Conservation (phyloP, 2,113 vertebrate species). For the Numenius arquata region DNA sequence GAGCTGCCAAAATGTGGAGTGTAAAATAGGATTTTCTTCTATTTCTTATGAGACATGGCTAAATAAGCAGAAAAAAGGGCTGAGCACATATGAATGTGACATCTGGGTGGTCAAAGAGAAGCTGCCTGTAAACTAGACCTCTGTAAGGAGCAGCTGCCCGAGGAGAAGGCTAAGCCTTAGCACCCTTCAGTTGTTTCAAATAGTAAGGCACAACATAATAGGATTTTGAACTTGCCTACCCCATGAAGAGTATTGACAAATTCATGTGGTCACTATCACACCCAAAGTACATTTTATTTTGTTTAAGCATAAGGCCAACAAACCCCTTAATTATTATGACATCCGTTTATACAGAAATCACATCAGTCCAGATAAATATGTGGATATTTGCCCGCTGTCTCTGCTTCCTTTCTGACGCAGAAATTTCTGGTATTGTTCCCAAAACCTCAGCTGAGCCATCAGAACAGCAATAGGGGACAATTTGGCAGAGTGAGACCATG, state of each 20-base stretch:
- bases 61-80: background rate
- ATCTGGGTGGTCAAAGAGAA: constrained; percentile 16
- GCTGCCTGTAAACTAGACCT: background rate
- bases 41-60: background rate
- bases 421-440: background rate
- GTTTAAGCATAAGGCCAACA: background rate
- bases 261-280: background rate
- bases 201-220: background rate
- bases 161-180: background rate
- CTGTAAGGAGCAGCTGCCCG: background rate
- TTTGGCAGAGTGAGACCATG: background rate
- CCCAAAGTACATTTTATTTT: background rate
- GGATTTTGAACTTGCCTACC: background rate
- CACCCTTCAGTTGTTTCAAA: background rate
- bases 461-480: background rate
- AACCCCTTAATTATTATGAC: background rate
- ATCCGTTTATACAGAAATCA: background rate
- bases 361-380: background rate
- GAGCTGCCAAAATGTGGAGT: background rate
- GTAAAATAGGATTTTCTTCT: constrained; percentile 46
- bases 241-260: background rate
- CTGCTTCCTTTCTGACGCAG: background rate
- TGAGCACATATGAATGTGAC: background rate
- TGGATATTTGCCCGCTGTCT: background rate
- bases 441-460: background rate